Percentiles rank a stretch among this genome's conserved stretches.
phyloP scores from a whole-genome alignment of 1,140 invertebrate species.

The Pogonomyrmex californicus region DNA sequence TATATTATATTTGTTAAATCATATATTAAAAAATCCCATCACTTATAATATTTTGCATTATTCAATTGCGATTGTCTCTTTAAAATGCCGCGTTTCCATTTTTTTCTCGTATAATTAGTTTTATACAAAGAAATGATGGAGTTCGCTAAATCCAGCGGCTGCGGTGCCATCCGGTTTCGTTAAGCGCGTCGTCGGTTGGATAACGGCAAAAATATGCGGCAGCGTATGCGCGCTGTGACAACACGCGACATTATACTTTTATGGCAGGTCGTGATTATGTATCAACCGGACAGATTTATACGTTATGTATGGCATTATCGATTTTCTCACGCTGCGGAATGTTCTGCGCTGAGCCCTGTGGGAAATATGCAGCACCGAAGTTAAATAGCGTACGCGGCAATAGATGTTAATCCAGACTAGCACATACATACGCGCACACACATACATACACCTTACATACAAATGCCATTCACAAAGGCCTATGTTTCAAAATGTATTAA shows the following conservation, averaged over 20 bases:
- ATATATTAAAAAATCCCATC: not conserved
- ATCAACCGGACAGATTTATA: constrained; percentile 77
- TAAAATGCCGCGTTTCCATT: not conserved
- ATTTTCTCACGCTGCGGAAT: constrained; percentile 71
- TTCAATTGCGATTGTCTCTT: not conserved
- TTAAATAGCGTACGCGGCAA: constrained; percentile 73
- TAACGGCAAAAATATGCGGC: constrained; percentile 67
- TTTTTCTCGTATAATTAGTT: constrained; percentile 46
- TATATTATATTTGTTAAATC: too few relatives aligned
- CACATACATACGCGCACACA: not conserved
- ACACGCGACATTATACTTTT: constrained; percentile 73
- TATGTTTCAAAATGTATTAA: constrained; percentile 19
- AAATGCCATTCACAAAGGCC: not conserved
- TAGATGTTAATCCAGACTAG: constrained; percentile 73
- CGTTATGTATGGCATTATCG: constrained; percentile 77
- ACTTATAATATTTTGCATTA: not conserved
- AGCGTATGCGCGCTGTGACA: constrained; percentile 48
- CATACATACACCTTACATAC: not conserved
- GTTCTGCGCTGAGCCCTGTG: constrained; percentile 74
- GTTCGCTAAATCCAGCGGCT: constrained; percentile 37
- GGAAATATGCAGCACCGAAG: constrained; percentile 78
- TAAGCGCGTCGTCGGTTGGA: constrained; percentile 48
- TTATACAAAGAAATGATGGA: constrained; percentile 52
- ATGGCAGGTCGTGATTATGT: constrained; percentile 76
- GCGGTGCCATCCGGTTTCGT: constrained; percentile 61